phyloP scores from a whole-genome alignment of 1,140 invertebrate genomes.

The Hyles vespertilio region DNA sequence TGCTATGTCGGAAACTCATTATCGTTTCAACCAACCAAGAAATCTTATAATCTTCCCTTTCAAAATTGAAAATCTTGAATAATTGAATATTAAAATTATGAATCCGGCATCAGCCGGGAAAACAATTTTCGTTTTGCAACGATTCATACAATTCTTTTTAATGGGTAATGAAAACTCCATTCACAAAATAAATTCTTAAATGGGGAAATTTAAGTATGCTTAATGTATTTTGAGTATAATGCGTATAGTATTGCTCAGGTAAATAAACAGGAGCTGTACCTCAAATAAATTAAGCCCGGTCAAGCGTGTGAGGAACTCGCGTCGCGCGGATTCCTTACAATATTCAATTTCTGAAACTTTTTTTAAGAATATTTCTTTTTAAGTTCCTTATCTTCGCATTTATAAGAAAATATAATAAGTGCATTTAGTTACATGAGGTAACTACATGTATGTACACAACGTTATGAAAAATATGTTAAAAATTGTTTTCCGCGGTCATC shows the following conservation, averaged over 20 bases:
- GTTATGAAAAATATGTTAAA: too few relatives aligned
- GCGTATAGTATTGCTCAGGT: slow-evolving; percentile 23
- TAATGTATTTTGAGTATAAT: slow-evolving; percentile 13
- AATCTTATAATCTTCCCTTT: slow-evolving; percentile 65
- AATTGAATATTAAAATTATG: slow-evolving; percentile 60
- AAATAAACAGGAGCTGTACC: slow-evolving; percentile 19
- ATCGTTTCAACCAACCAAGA: slow-evolving; percentile 59
- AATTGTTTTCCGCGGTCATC: too few relatives aligned
- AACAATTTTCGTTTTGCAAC: slow-evolving; percentile 25
- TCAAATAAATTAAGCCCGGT: slow-evolving; percentile 5
- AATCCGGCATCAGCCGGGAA: slow-evolving; percentile 31
- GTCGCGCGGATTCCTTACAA: too few relatives aligned
- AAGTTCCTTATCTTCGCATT: too few relatives aligned
- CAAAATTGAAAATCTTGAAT: slow-evolving; percentile 68
- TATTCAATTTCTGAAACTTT: too few relatives aligned
- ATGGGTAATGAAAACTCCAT: slow-evolving; percentile 3
- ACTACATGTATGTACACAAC: too few relatives aligned
- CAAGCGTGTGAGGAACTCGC: too few relatives aligned
- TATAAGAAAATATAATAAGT: too few relatives aligned
- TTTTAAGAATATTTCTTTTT: too few relatives aligned
- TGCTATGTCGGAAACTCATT: slow-evolving; percentile 67
- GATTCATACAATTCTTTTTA: slow-evolving; percentile 8
- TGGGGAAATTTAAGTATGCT: background rate
- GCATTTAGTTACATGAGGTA: too few relatives aligned
- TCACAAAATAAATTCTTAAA: slow-evolving; percentile 7